phyloP scores from a whole-genome alignment of 1,140 invertebrate species.

The Holcopasites calliopsidis region DNA sequence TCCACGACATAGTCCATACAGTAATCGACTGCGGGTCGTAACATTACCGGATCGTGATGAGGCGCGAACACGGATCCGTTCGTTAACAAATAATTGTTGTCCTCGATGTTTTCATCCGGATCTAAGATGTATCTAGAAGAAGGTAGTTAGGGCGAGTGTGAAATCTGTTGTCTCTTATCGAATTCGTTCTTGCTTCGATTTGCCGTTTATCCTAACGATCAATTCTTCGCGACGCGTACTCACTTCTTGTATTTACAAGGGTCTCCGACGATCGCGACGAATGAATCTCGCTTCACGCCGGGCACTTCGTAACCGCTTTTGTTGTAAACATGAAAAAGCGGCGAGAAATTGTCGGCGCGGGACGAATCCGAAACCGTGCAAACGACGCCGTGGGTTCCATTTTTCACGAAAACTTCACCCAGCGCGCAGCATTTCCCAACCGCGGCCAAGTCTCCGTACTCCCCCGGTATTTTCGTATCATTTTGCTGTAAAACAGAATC shows the following conservation, averaged over 20 bases:
- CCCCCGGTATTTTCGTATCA: conserved; percentile 18
- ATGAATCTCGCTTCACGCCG: conserved; percentile 75
- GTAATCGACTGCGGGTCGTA: conserved; percentile 79
- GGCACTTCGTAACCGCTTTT: conserved; percentile 75
- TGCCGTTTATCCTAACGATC: too few species aligned
- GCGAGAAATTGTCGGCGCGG: conserved; percentile 61
- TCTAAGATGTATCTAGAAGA: conserved; percentile 79
- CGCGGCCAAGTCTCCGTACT: conserved; percentile 60
- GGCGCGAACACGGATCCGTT: conserved; percentile 83
- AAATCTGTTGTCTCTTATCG: too few species aligned
- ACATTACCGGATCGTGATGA: conserved; percentile 72
- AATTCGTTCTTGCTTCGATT: too few species aligned
- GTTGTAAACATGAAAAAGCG: conserved; percentile 80
- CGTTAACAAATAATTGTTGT: conserved; percentile 81
- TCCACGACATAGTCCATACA: conserved; percentile 77
- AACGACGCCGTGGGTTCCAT: conserved; percentile 15
- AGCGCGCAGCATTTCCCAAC: conserved; percentile 74
- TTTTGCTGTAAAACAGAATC: conserved; percentile 57
- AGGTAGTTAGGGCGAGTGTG: background rate
- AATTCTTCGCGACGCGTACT: too few species aligned
- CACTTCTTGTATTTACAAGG: conserved; percentile 19
- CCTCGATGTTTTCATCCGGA: conserved; percentile 77
- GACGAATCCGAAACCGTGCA: conserved; percentile 48
- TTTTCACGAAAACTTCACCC: conserved; percentile 61
- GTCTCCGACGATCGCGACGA: conserved; percentile 18